Evolutionary conservation across 2,888 invertebrate species (phyloP).

Genomic region (Ditylenchus weischeri): DNA sequence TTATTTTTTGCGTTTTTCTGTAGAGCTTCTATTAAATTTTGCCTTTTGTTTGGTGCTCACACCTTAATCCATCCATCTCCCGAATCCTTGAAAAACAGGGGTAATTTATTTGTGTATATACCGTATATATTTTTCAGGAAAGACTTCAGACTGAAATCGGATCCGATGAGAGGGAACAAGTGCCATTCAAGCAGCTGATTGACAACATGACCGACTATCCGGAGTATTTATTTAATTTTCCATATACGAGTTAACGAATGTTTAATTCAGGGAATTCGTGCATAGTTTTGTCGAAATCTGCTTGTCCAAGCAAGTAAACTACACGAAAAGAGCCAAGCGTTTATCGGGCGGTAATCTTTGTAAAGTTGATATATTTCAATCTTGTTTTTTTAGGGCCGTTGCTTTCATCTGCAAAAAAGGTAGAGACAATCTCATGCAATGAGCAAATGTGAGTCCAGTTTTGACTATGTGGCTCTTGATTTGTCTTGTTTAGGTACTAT

Average conservation of each 20-base stretch:
- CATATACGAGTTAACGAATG: neutral
- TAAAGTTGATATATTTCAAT: too few relatives aligned
- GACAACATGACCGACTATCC: neutral
- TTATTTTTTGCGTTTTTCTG: neutral
- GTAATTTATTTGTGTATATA: too few relatives aligned
- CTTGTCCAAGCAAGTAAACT: slow-evolving; percentile 13
- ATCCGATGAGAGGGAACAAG: neutral
- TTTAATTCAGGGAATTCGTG: slow-evolving; percentile 10
- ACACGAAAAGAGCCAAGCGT: neutral
- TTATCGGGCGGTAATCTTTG: too few relatives aligned
- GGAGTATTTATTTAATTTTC: slow-evolving; percentile 7
- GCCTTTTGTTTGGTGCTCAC: too few relatives aligned
- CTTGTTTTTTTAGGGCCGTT: too few relatives aligned
- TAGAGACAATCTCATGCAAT: neutral
- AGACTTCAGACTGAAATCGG: neutral
- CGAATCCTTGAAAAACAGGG: too few relatives aligned
- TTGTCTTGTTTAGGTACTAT: neutral
- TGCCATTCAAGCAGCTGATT: slow-evolving; percentile 13
- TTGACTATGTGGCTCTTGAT: too few relatives aligned
- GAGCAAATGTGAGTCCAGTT: neutral
- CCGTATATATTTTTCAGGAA: too few relatives aligned
- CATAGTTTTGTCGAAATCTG: slow-evolving; percentile 18
- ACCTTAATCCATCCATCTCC: too few relatives aligned
- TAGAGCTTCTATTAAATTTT: neutral
- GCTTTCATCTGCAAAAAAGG: too few relatives aligned